Conservation (phyloP, 2,797 vertebrate genomes). For the Sphenodon punctatus region DNA sequence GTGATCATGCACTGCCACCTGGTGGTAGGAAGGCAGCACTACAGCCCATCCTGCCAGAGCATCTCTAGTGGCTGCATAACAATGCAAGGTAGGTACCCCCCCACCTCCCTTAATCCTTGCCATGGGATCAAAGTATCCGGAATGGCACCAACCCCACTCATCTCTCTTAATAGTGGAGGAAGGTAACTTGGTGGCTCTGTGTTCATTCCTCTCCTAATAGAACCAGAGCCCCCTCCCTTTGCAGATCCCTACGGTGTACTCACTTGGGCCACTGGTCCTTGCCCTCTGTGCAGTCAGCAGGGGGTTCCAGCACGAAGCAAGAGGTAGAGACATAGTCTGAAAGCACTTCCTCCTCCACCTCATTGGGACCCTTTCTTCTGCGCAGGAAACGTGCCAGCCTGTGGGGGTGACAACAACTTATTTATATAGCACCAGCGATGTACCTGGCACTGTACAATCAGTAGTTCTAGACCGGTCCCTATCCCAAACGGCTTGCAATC, state of each 20-base stretch:
- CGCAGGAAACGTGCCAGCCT: conserved; percentile 78
- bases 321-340: conserved; percentile 65
- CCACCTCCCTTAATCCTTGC: no score
- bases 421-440: no score
- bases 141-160: no score
- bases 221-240: rapidly evolving
- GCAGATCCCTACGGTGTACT: neutral
- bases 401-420: rapidly evolving
- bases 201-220: no score
- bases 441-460: no score
- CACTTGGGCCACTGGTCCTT: neutral
- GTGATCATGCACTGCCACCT: neutral
- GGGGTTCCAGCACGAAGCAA: conserved; percentile 78
- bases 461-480: no score
- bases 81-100: no score
- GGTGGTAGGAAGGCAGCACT: neutral
- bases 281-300: conserved; percentile 56
- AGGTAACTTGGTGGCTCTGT: no score
- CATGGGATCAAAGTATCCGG: no score
- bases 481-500: no score
- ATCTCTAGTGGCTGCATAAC: no score
- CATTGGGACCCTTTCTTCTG: conserved; percentile 24
- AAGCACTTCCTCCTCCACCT: conserved; percentile 59
- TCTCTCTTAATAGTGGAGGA: no score
- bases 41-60: neutral